Conservation (phyloP, 2,113 vertebrate species). For the Grantiella picta region DNA sequence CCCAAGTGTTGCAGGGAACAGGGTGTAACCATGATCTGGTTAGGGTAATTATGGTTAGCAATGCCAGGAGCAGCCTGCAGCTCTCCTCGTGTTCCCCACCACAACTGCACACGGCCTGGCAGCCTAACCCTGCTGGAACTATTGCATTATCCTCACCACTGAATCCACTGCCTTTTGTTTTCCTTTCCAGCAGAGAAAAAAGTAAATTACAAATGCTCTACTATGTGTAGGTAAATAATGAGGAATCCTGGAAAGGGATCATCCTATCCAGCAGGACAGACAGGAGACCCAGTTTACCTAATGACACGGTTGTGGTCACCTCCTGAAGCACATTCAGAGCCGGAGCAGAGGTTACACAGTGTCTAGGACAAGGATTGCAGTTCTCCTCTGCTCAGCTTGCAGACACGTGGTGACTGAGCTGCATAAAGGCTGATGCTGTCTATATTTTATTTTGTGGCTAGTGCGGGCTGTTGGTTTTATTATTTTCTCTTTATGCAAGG, state of each 20-base stretch:
- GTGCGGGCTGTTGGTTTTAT: constrained; percentile 49
- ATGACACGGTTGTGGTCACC: background rate
- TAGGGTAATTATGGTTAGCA: constrained; percentile 42
- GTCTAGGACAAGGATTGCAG: constrained; percentile 10
- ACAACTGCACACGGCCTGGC: background rate
- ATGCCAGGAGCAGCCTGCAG: constrained; percentile 25
- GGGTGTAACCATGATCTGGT: constrained; percentile 40
- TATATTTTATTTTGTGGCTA: constrained; percentile 49
- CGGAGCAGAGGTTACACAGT: background rate
- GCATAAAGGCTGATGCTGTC: constrained; percentile 21
- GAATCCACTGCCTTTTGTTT: background rate
- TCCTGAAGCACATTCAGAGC: background rate
- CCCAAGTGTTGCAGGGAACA: background rate
- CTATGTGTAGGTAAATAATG: background rate
- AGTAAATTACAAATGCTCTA: background rate
- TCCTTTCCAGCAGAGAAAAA: background rate
- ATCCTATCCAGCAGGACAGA: background rate
- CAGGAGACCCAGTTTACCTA: background rate
- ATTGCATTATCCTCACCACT: background rate
- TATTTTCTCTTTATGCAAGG: constrained; percentile 49
- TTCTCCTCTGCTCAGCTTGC: constrained; percentile 16
- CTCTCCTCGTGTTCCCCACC: constrained; percentile 9
- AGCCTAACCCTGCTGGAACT: background rate
- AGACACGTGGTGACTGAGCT: background rate
- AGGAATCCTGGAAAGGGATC: background rate